Percentiles rank a stretch among this genome's conserved stretches.
phyloP scores from a whole-genome alignment of 1,140 invertebrate genomes.

The Atta colombica region DNA sequence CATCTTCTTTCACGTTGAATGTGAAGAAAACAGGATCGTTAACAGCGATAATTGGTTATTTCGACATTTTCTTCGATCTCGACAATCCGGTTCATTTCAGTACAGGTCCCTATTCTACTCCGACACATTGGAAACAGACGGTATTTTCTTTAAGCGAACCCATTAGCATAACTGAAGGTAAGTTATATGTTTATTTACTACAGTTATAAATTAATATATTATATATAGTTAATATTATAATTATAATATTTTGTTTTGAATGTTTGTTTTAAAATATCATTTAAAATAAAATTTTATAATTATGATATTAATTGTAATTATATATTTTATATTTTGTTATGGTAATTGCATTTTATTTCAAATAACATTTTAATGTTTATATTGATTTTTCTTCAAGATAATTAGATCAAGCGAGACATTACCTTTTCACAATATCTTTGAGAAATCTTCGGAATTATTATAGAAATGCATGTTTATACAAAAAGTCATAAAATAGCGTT shows the following conservation, averaged over 20 bases:
- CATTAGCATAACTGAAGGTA: constrained; percentile 91
- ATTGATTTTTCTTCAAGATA: not conserved
- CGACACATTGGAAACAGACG: constrained; percentile 99
- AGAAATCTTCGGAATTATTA: not conserved
- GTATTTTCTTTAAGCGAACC: constrained; percentile 95
- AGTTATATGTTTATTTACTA: constrained; percentile 22
- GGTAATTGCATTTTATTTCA: not conserved
- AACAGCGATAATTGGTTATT: constrained; percentile 97
- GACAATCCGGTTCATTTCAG: constrained; percentile 90
- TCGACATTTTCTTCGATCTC: constrained; percentile 95
- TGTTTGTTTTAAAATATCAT: not conserved
- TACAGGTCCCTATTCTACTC: constrained; percentile 91
- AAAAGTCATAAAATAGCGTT: not conserved
- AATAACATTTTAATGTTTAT: not conserved
- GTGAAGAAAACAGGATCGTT: constrained; percentile 91
- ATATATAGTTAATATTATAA: constrained; percentile 9
- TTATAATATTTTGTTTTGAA: constrained; percentile 3
- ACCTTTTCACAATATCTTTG: not conserved
- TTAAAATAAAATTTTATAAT: not conserved
- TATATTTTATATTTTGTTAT: not conserved
- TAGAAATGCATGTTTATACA: not conserved
- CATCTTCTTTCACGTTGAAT: constrained; percentile 91
- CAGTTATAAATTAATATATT: constrained; percentile 8
- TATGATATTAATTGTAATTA: constrained; percentile 7
- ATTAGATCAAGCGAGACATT: too few relatives aligned